Percentiles rank a stretch among this genome's conserved stretches.
phyloP scores from a whole-genome alignment of 1,140 invertebrate species.

The Mactra quadrangularis region DNA sequence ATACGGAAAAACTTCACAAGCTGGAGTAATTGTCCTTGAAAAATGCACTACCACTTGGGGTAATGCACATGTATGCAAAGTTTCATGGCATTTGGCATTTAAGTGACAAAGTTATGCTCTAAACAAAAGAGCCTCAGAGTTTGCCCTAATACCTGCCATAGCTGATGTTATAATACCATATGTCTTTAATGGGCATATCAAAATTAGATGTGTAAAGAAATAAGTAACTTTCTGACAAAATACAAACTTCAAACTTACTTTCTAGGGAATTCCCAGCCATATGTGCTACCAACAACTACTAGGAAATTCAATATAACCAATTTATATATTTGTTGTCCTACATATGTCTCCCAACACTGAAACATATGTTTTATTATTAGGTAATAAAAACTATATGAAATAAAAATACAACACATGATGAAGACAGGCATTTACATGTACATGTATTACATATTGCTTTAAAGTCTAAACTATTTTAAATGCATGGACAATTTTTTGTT shows the following conservation, averaged over 20 bases:
- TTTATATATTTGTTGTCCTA: slow-evolving; percentile 94
- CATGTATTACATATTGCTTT: not conserved
- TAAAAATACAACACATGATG: not conserved
- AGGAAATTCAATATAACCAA: slow-evolving; percentile 92
- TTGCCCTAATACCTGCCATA: too few species aligned
- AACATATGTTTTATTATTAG: slow-evolving; percentile 14
- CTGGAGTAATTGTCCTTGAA: too few species aligned
- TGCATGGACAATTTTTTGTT: too few species aligned
- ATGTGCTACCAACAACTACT: slow-evolving; percentile 89
- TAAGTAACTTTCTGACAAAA: not conserved
- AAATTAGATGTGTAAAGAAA: not conserved
- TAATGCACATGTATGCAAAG: too few species aligned
- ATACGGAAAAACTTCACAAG: too few species aligned
- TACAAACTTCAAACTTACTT: slow-evolving; percentile 81
- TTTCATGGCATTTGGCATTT: too few species aligned
- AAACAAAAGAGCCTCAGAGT: too few species aligned
- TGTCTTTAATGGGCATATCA: too few species aligned
- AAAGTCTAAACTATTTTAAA: too few species aligned
- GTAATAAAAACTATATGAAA: slow-evolving; percentile 3
- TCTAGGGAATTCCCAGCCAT: slow-evolving; percentile 91
- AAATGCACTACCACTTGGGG: too few species aligned
- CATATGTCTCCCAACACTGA: slow-evolving; percentile 94
- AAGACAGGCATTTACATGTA: not conserved
- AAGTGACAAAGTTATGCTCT: too few species aligned
- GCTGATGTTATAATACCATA: too few species aligned